Conservation (phyloP, 2,888 invertebrate species). For the Quadroppia sp. region DNA sequence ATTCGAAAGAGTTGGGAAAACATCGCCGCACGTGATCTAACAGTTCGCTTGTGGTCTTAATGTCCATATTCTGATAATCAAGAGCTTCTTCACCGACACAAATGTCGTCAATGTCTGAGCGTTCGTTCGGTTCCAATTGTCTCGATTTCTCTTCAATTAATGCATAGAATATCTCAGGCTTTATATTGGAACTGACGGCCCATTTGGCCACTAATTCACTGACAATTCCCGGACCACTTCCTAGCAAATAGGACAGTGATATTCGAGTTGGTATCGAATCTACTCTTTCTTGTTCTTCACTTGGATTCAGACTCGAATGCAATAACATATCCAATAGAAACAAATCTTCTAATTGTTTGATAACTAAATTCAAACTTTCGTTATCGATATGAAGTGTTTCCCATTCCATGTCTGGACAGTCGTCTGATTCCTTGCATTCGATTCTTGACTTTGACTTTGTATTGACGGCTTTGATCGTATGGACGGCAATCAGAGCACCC, state of each 20-base stretch:
- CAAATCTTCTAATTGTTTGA: slow-evolving; percentile 83
- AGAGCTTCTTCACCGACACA: slow-evolving; percentile 44
- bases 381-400: slow-evolving; percentile 78
- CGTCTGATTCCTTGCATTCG: background rate
- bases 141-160: slow-evolving; percentile 1
- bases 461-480: slow-evolving; percentile 38
- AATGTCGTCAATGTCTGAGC: slow-evolving; percentile 38
- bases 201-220: slow-evolving; percentile 83
- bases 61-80: background rate
- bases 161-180: slow-evolving; percentile 58
- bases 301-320: slow-evolving; percentile 35
- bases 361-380: slow-evolving; percentile 78
- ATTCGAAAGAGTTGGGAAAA: slow-evolving; percentile 79
- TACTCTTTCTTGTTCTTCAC: background rate
- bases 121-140: slow-evolving; percentile 39
- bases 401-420: slow-evolving; percentile 60
- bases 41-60: slow-evolving; percentile 46
- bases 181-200: slow-evolving; percentile 69
- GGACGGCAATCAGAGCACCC: slow-evolving; percentile 33
- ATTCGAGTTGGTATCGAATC: slow-evolving; percentile 43
- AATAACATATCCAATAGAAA: slow-evolving; percentile 71
- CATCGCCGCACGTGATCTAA: slow-evolving; percentile 55
- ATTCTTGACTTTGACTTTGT: background rate
- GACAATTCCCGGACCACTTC: slow-evolving; percentile 67
- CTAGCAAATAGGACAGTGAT: slow-evolving; percentile 53